phyloP scores from a whole-genome alignment of 2,888 invertebrate species.

The Gandaritis pyraliata region DNA sequence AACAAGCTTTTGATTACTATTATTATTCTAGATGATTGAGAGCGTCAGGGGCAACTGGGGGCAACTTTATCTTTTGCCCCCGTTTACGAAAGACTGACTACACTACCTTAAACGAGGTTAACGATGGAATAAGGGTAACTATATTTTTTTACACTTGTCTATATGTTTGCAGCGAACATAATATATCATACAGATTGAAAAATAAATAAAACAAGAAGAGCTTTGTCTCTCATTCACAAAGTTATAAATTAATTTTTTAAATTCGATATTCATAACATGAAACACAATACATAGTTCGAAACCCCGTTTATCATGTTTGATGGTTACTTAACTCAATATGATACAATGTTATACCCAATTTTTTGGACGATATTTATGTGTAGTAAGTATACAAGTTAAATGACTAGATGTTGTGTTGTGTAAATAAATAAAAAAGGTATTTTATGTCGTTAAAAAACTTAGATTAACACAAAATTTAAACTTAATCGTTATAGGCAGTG shows the following conservation, averaged over 20 bases:
- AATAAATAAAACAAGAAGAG: background rate
- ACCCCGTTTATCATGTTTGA: slow-evolving; percentile 37
- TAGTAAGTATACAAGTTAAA: slow-evolving; percentile 26
- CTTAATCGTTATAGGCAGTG: too few relatives aligned
- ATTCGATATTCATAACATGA: slow-evolving; percentile 14
- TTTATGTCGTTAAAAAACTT: too few relatives aligned
- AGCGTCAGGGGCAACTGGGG: background rate
- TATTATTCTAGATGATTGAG: too few relatives aligned
- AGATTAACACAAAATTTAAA: background rate
- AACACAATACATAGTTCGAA: slow-evolving; percentile 44
- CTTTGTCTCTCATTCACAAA: background rate
- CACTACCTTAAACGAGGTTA: too few relatives aligned
- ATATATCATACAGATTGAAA: too few relatives aligned
- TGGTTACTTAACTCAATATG: slow-evolving; percentile 45
- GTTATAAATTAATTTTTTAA: background rate
- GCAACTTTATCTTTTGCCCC: too few relatives aligned
- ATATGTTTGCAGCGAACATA: too few relatives aligned
- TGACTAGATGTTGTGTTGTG: slow-evolving; percentile 34
- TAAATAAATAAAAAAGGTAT: slow-evolving; percentile 19
- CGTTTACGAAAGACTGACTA: too few relatives aligned
- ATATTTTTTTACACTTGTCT: too few relatives aligned
- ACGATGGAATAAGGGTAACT: too few relatives aligned
- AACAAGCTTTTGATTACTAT: too few relatives aligned
- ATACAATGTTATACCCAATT: slow-evolving; percentile 43
- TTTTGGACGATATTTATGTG: slow-evolving; percentile 40